Base-by-base conservation (phyloP, 2,797 vertebrate genomes). In the Clarias pachynema region DNA sequence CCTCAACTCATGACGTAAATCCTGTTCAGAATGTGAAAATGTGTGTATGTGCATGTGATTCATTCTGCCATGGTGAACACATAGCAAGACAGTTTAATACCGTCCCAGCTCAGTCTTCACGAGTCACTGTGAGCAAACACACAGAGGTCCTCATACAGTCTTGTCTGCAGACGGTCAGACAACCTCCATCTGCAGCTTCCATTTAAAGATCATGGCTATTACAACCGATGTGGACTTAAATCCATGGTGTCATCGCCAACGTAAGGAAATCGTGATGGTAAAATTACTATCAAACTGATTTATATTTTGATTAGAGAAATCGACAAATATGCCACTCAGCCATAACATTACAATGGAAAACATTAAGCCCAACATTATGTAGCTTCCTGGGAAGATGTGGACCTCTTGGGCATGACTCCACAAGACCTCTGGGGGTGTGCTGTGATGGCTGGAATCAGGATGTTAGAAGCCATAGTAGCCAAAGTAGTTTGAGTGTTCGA, bases 71-170 rank as follows among this genome's bases (percentile, higher is more conserved):
- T 69, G 85, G 81, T 77, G 78, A 88, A 92, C 91, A 91, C 89
- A 88, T 91, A 89, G 90, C 92, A 88, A 8, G 83, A 85, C 85
- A 62, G 83, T 91, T 90, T 91, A 90, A 94, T 86, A 79, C 83
- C 89, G 89, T 92, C 87, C 81, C 5, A 86, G 77, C 79, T 90
- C 91, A 88, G 92, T 91, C 92, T 94, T 95, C 95, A 94, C 94
- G 93, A 87, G 90, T 87, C 86, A 68, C 89, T 91, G 94, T 95
- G 89, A 95, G 92, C 91, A 95, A 95, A 95, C 93, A 95, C 86
- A 86, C 87, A 74, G 86, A 79, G 85, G 63, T 81, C 70, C 65
- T 86, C 78, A 81, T 72, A 70, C 49, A 53, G 68, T 87, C 85
- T 85, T 91, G 90, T 93, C 89, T 84, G 90, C 82, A 49, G 86